Conservation (phyloP, 1,140 invertebrate genomes). For the Sipha flava region DNA sequence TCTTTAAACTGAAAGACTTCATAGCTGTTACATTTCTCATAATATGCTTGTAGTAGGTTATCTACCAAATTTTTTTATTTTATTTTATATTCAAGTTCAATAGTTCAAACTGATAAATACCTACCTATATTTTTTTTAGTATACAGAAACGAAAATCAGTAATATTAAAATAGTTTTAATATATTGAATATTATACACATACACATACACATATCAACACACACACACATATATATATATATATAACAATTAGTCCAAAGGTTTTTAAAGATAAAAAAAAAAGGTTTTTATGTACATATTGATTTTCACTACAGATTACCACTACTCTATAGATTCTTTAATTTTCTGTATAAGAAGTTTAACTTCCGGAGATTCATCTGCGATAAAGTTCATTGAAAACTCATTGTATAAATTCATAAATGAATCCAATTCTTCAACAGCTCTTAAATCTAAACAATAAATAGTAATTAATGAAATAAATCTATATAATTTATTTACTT, state of each 20-base stretch:
- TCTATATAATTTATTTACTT: neutral
- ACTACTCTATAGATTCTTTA: constrained; percentile 11
- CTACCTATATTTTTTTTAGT: neutral
- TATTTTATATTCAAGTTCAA: neutral
- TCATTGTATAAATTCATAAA: neutral
- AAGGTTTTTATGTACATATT: neutral
- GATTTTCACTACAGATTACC: neutral
- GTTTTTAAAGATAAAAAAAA: neutral
- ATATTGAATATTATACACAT: neutral
- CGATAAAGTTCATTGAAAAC: constrained; percentile 14
- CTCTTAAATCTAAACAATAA: constrained; percentile 3
- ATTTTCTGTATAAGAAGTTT: constrained; percentile 22
- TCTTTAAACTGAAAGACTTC: neutral
- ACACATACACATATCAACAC: neutral
- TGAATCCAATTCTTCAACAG: constrained; percentile 1
- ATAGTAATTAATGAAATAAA: neutral
- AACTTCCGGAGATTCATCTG: constrained; percentile 23
- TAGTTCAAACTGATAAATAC: neutral
- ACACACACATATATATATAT: neutral
- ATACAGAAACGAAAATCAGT: neutral
- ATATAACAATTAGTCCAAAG: neutral
- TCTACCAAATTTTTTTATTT: neutral
- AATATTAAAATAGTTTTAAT: constrained; percentile 5
- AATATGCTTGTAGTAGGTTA: neutral
- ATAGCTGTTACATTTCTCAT: neutral